These are phyloP conservation scores for Pristionchus pacificus DNA, from an alignment of 1,140 invertebrate species.

Conservation along the genomic window DNA sequence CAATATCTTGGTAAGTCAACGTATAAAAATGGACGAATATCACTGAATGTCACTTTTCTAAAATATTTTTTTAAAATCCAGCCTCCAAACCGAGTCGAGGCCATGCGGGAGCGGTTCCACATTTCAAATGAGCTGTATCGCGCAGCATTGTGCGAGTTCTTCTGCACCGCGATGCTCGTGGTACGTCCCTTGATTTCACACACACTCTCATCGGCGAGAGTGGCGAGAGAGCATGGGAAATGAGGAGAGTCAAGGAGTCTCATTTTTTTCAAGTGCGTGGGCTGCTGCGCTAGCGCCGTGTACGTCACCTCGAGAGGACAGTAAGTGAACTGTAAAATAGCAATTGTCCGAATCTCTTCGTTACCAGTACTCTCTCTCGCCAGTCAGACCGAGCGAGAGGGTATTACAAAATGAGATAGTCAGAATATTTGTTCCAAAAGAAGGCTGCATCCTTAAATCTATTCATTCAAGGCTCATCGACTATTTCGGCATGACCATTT, in stretches of 20 bases:
- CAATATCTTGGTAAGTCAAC: neutral
- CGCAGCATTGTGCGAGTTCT: slow-evolving; percentile 25
- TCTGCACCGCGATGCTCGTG: slow-evolving; percentile 34
- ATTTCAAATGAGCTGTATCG: slow-evolving; percentile 29
- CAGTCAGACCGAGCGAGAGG: too few species aligned
- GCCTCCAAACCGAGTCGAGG: neutral
- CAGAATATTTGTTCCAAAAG: slow-evolving; percentile 38
- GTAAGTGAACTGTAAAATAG: slow-evolving; percentile 33
- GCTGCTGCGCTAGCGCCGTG: slow-evolving; percentile 34
- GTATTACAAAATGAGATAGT: too few species aligned
- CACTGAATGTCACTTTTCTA: neutral
- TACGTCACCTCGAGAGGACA: slow-evolving; percentile 32
- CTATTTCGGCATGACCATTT: neutral
- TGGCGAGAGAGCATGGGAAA: neutral
- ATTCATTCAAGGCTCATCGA: slow-evolving; percentile 19
- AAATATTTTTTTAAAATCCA: neutral
- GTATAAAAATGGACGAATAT: neutral
- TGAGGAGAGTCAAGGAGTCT: neutral
- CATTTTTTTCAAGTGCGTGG: slow-evolving; percentile 30
- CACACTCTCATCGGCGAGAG: neutral
- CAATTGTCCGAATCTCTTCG: slow-evolving; percentile 46
- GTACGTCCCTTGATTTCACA: slow-evolving; percentile 5
- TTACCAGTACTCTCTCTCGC: too few species aligned
- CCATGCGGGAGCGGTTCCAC: slow-evolving; percentile 21
- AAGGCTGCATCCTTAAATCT: slow-evolving; percentile 43